These are phyloP conservation scores for Styela plicata DNA, from an alignment of 23 tunicate genomes.

Conservation along the genomic window DNA sequence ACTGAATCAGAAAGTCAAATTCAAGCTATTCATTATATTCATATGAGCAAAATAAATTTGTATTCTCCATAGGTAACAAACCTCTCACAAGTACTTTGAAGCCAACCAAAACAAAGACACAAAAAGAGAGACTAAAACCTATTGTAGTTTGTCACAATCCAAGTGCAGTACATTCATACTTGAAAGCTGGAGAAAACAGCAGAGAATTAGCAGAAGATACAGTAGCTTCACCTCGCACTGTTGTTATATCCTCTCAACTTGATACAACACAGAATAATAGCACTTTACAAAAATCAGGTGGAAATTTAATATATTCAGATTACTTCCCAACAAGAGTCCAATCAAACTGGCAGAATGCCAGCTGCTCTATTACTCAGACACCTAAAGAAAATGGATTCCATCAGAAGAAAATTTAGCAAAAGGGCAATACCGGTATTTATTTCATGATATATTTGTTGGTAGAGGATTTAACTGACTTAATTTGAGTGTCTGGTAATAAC, in stretches of 20 bases:
- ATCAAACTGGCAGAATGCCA: no score
- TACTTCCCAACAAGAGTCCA: no score
- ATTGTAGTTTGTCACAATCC: slow-evolving; percentile 1
- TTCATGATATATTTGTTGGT: no score
- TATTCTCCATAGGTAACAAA: neutral
- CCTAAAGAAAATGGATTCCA: no score
- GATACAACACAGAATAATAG: neutral
- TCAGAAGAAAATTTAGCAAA: no score
- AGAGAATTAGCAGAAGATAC: slow-evolving; percentile 1
- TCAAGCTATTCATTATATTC: no score
- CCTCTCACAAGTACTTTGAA: slow-evolving; percentile 6
- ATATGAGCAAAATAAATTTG: neutral
- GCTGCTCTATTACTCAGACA: no score
- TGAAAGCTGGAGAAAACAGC: neutral
- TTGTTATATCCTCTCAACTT: neutral
- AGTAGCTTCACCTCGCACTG: neutral
- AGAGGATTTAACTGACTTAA: no score
- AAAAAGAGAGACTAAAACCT: neutral
- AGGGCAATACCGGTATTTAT: no score
- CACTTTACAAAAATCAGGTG: neutral
- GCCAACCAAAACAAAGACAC: neutral
- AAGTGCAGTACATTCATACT: neutral
- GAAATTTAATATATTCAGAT: no score
- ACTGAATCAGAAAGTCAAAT: no score
- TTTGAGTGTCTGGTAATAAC: no score